phyloP scores from a whole-genome alignment of 2,113 vertebrate genomes.

The Syrrhaptes paradoxus region DNA sequence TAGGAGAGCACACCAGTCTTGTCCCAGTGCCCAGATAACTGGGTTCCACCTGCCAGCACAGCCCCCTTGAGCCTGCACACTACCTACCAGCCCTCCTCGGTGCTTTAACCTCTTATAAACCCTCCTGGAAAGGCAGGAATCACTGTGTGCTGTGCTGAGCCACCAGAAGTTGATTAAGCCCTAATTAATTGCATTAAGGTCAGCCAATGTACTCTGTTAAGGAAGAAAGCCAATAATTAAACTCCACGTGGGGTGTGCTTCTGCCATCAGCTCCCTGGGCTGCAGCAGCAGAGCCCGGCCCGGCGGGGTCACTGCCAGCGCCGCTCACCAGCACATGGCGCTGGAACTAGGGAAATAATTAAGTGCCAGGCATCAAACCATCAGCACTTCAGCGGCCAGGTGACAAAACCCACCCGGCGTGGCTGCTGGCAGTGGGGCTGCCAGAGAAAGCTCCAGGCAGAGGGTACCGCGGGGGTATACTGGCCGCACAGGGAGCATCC shows the following conservation, averaged over 20 bases:
- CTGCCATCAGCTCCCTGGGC: constrained; percentile 34
- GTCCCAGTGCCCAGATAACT: rapidly evolving
- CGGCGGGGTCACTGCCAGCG: not conserved
- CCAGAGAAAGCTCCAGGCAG: not conserved
- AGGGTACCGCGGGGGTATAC: rapidly evolving
- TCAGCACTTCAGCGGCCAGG: not conserved
- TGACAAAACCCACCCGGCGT: not conserved
- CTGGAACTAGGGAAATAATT: not conserved
- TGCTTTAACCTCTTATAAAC: constrained; percentile 10
- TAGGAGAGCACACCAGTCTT: rapidly evolving
- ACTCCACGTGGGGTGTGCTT: constrained; percentile 25
- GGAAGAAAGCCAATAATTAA: constrained; percentile 67
- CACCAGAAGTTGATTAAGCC: constrained; percentile 68
- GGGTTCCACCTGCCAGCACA: rapidly evolving
- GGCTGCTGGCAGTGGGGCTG: rapidly evolving
- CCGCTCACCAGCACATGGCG: not conserved
- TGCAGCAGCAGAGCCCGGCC: not conserved
- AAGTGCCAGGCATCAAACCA: constrained; percentile 1
- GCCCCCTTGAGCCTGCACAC: rapidly evolving
- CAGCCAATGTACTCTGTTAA: constrained; percentile 62
- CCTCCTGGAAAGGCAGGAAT: constrained; percentile 36
- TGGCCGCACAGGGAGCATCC: not conserved
- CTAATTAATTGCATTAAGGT: constrained; percentile 69
- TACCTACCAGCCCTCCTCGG: not conserved
- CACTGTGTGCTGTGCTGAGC: constrained; percentile 5